Evolutionary conservation across 1,140 invertebrate species (phyloP), one percentile per base, ranked within the genome.

Genomic region (Ceratina australensis): DNA sequence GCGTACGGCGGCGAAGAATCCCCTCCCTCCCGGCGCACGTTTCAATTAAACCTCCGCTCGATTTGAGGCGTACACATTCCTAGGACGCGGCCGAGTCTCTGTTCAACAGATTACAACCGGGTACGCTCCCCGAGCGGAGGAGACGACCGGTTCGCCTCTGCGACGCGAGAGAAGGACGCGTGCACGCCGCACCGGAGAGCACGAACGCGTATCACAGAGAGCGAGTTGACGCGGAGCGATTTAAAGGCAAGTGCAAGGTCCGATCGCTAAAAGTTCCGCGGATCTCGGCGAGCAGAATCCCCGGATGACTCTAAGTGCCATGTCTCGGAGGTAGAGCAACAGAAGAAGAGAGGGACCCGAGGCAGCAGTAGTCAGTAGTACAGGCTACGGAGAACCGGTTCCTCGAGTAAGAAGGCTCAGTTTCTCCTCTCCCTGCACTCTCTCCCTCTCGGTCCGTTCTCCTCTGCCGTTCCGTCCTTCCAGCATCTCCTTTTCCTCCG

Each of bases 311-410:
- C 72, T 85, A 84, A 85, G 82, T 85, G 76, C 83, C 77, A 67
- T 85, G 84, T 85, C 84, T 85, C 83, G 47, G 74, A 84, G 74
- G 56, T 60, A 78, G 73, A 81, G 78, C 72, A 57, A 63, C 47
- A 18, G 52, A 65, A 54, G 71, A 69, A 78, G 73, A 77, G 33
- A 42, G 66, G 71, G 74, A 5, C 49, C 49, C 68, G 73, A 68
- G 79, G 73, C 64, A 42, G 24, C 64, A 50, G 73, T 75, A 78
- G 77, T 74, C 75, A 42, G 80, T 76, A 78, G 65, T 42, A 42
- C 83, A 80, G 85, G 72, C 72, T 81, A 78, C 78, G 77, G 76
- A 86, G 84, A 87, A 88, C 86, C 87, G 87, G 87, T 87, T 88
- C 72, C 83, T 77, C 63, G 80, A 80, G 59, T 78, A 78, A 86